Percentiles rank a stretch among this genome's conserved stretches.
These are phyloP conservation scores for Epinotia bilunana DNA, from an alignment of 2,888 invertebrate genomes.

Conservation along the genomic window DNA sequence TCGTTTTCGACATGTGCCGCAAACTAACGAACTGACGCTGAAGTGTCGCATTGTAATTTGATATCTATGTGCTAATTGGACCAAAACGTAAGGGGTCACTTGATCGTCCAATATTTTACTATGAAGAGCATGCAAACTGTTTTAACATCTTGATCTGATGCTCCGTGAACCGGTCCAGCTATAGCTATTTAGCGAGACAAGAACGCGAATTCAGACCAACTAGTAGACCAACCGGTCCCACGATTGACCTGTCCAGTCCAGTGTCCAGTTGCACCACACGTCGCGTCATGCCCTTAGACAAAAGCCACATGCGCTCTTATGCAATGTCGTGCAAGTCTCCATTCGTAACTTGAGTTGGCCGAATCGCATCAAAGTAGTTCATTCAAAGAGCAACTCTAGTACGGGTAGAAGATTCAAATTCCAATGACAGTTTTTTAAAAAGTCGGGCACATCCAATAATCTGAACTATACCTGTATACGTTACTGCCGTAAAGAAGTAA, in stretches of 20 bases:
- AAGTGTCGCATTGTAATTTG: too few species aligned
- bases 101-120: neutral
- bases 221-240: constrained; percentile 52
- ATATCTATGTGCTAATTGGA: too few species aligned
- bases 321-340: constrained; percentile 24
- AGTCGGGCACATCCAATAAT: too few species aligned
- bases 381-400: too few species aligned
- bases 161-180: constrained; percentile 35
- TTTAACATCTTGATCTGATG: constrained; percentile 18
- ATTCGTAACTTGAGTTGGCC: neutral
- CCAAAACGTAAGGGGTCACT: too few species aligned
- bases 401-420: too few species aligned
- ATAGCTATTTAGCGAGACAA: constrained; percentile 33
- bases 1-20: neutral
- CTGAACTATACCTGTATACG: too few species aligned
- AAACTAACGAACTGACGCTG: neutral
- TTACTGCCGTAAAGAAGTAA: too few species aligned
- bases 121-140: neutral
- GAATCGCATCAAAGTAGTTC: too few species aligned
- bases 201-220: constrained; percentile 36
- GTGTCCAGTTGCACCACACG: constrained; percentile 62
- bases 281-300: constrained; percentile 50
- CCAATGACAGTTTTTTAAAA: too few species aligned
- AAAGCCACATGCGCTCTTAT: constrained; percentile 39
- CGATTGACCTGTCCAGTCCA: constrained; percentile 72